phyloP scores from a whole-genome alignment of 1,140 invertebrate genomes.

The Antheraea mylitta region DNA sequence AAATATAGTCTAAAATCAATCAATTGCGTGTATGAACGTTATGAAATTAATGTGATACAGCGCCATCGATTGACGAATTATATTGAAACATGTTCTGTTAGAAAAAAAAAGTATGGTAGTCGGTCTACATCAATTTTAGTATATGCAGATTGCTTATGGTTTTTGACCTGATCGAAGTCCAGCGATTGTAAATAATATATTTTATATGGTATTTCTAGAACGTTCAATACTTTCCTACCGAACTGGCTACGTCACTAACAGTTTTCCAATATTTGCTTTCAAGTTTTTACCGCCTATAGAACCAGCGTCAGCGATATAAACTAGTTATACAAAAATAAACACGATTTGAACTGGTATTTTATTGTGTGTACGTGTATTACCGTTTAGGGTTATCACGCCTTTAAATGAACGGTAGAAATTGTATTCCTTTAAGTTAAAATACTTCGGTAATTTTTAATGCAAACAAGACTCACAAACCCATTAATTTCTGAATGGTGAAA shows the following conservation, averaged over 20 bases:
- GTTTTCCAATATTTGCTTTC: constrained; percentile 10
- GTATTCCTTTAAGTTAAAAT: neutral
- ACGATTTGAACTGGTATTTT: neutral
- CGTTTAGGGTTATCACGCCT: neutral
- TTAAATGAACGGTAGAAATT: neutral
- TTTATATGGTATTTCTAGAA: constrained; percentile 3
- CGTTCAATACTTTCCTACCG: constrained; percentile 10
- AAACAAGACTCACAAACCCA: too few species aligned
- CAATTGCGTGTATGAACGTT: too few species aligned
- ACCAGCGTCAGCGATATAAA: neutral
- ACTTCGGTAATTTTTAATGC: neutral
- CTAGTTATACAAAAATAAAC: constrained; percentile 10
- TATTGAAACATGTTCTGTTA: too few species aligned
- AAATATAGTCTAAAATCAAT: too few species aligned
- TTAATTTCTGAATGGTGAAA: too few species aligned
- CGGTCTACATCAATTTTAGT: too few species aligned
- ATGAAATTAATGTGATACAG: too few species aligned
- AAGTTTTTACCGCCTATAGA: neutral
- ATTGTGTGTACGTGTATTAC: neutral
- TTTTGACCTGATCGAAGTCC: too few species aligned
- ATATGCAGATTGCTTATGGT: too few species aligned
- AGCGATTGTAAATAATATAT: too few species aligned
- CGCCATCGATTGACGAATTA: too few species aligned
- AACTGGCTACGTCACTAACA: neutral
- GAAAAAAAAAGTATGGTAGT: too few species aligned